These are phyloP conservation scores for Hypomecis punctinalis DNA, from an alignment of 2,888 invertebrate genomes.

Conservation along the genomic window DNA sequence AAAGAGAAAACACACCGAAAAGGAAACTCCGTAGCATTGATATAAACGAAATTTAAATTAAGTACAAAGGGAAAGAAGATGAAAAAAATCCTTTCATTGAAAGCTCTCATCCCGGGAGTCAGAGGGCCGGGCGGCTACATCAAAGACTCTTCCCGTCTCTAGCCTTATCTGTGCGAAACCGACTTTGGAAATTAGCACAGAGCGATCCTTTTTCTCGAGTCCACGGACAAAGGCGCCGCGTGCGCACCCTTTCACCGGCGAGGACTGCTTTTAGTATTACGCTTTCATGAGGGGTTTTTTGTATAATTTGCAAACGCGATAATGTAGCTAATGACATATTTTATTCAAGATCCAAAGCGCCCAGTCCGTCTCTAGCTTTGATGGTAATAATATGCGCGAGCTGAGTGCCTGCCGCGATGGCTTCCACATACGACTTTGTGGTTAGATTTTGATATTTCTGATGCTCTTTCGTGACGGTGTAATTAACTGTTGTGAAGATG, in stretches of 20 bases:
- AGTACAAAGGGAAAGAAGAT: constrained; percentile 85
- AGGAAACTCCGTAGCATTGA: constrained; percentile 85
- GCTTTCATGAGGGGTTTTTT: constrained; percentile 72
- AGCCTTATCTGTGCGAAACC: constrained; percentile 82
- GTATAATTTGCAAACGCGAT: constrained; percentile 69
- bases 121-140: constrained; percentile 83
- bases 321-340: constrained; percentile 77
- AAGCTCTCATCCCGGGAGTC: constrained; percentile 82
- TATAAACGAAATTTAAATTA: constrained; percentile 86
- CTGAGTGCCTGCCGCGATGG: constrained; percentile 45
- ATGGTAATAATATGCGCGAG: constrained; percentile 51
- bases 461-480: constrained; percentile 1
- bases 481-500: constrained; percentile 5
- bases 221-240: constrained; percentile 65
- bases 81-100: constrained; percentile 85
- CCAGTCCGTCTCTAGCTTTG: constrained; percentile 54
- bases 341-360: constrained; percentile 67
- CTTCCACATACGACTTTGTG: constrained; percentile 13
- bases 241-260: constrained; percentile 72
- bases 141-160: constrained; percentile 81
- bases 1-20: constrained; percentile 83
- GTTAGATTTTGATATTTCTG: constrained; percentile 14
- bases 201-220: constrained; percentile 63
- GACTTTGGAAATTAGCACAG: constrained; percentile 83
- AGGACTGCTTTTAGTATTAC: constrained; percentile 70